Conservation (phyloP, 2,888 invertebrate species). For the Dryocosmus kuriphilus region DNA sequence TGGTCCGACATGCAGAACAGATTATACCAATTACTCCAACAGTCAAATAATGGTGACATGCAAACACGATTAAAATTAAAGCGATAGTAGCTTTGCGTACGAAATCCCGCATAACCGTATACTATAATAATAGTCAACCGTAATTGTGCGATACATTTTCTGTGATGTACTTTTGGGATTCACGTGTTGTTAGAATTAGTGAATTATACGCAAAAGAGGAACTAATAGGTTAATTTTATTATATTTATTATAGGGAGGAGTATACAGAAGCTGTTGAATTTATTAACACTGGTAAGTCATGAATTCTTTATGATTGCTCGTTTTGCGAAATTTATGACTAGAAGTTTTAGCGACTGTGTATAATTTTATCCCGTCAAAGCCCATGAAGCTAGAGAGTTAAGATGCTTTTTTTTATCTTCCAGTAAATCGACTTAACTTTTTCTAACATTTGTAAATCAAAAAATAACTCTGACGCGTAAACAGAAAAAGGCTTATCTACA, state of each 20-base stretch:
- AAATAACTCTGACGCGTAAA: too few species aligned
- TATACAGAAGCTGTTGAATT: not conserved
- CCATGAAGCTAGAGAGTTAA: too few species aligned
- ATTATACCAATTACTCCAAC: slow-evolving; percentile 25
- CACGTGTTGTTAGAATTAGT: slow-evolving; percentile 11
- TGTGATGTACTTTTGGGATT: slow-evolving; percentile 21
- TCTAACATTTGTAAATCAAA: too few species aligned
- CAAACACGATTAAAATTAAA: slow-evolving; percentile 27
- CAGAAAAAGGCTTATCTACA: too few species aligned
- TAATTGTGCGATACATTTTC: slow-evolving; percentile 38
- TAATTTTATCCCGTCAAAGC: too few species aligned
- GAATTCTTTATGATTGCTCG: too few species aligned
- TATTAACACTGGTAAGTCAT: too few species aligned
- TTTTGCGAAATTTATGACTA: too few species aligned
- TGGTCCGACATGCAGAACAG: slow-evolving; percentile 19
- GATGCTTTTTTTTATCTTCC: too few species aligned
- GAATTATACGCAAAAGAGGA: slow-evolving; percentile 23
- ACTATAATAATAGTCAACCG: slow-evolving; percentile 17
- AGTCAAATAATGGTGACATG: slow-evolving; percentile 33
- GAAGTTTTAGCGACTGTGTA: too few species aligned
- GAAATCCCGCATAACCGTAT: slow-evolving; percentile 5
- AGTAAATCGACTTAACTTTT: too few species aligned
- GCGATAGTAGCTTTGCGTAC: slow-evolving; percentile 18
- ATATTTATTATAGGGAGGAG: not conserved
- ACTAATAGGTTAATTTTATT: slow-evolving; percentile 15